Evolutionary conservation across 35 echinoderm and acorn worm genomes (phyloP).

Genomic region (Eucidaris tribuloides): DNA sequence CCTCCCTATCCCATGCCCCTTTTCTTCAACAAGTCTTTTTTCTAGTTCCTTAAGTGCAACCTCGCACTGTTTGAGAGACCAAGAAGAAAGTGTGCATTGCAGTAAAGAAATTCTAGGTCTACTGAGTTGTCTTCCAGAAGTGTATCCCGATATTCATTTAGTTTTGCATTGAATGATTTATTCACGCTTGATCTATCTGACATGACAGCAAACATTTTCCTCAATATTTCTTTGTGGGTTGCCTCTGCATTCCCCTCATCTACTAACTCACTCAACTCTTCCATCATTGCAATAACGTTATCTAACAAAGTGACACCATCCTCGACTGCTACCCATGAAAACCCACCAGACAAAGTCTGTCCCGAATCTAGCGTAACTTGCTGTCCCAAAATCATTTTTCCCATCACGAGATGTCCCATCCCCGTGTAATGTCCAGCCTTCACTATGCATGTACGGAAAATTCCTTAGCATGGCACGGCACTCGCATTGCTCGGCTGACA

Average conservation of each 20-base stretch:
- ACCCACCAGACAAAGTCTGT: constrained; percentile 34
- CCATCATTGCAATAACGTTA: neutral
- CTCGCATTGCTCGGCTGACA: too few species aligned
- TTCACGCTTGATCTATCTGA: constrained; percentile 43
- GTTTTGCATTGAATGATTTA: constrained; percentile 23
- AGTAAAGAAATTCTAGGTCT: constrained; percentile 7
- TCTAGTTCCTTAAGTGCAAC: neutral
- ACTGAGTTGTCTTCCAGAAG: constrained; percentile 14
- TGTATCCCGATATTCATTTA: neutral
- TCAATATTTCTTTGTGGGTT: constrained; percentile 7
- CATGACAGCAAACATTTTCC: constrained; percentile 29
- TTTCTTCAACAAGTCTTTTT: constrained; percentile 13
- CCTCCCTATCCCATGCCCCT: constrained; percentile 10
- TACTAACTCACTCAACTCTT: constrained; percentile 2
- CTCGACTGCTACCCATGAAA: neutral
- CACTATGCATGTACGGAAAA: too few species aligned
- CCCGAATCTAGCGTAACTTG: constrained; percentile 17
- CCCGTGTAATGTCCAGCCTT: too few species aligned
- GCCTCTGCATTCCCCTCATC: neutral
- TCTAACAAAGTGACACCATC: constrained; percentile 30
- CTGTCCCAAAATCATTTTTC: constrained; percentile 13
- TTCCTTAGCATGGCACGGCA: too few species aligned
- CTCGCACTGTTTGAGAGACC: constrained; percentile 7
- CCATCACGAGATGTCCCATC: constrained; percentile 17
- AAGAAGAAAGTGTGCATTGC: constrained; percentile 47